These are phyloP conservation scores for Adelosebastes latens DNA, from an alignment of 2,797 vertebrate species.

Conservation along the genomic window DNA sequence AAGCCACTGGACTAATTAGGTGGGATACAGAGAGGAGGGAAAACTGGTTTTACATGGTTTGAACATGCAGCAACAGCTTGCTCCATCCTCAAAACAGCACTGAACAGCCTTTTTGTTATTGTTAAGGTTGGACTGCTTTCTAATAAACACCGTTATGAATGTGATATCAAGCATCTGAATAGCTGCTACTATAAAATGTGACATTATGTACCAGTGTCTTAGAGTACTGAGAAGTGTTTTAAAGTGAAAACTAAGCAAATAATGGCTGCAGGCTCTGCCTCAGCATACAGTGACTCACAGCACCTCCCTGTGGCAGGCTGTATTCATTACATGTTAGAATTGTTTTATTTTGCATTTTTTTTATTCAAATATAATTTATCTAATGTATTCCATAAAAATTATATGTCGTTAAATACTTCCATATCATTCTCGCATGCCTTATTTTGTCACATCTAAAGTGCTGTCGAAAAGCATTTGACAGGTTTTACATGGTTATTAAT, in stretches of 20 bases:
- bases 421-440: not conserved
- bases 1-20: slow-evolving; percentile 41
- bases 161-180: not conserved
- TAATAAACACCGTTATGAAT: not conserved
- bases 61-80: slow-evolving; percentile 11
- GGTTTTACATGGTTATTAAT: not conserved
- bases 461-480: slow-evolving; percentile 60
- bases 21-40: slow-evolving; percentile 77
- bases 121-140: slow-evolving; percentile 2
- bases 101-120: not conserved
- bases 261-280: slow-evolving; percentile 19
- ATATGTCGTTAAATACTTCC: not conserved
- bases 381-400: not conserved
- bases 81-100: slow-evolving; percentile 11
- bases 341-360: not conserved
- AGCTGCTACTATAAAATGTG: not conserved
- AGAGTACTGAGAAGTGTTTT: not conserved
- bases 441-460: not conserved
- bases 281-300: slow-evolving; percentile 18
- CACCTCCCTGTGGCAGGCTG: slow-evolving; percentile 41
- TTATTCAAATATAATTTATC: not conserved
- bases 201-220: not conserved
- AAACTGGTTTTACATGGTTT: slow-evolving; percentile 60
- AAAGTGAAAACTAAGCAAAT: slow-evolving; percentile 15
- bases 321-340: slow-evolving; percentile 4